A percentile compares a stretch with the other conserved stretches of the same genome.
phyloP scores from a whole-genome alignment of 2,797 vertebrate species.

The Acestrorhynchus altus region DNA sequence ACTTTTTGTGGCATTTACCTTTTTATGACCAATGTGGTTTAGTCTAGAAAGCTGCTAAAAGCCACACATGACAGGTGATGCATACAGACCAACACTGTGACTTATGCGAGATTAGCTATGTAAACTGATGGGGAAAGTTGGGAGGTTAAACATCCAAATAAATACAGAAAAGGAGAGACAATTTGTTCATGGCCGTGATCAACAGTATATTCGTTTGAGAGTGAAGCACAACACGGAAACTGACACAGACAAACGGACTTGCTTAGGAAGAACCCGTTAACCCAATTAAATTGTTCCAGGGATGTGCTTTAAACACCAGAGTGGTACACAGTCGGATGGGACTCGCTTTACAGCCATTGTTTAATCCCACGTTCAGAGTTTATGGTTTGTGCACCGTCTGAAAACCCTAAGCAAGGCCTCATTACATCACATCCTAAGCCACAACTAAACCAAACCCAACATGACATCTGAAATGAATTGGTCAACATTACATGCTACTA shows the following conservation, averaged over 20 bases:
- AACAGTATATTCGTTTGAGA: neutral
- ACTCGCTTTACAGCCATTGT: neutral
- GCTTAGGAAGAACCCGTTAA: neutral
- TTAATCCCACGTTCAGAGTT: conserved; percentile 22
- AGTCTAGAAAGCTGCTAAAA: conserved; percentile 81
- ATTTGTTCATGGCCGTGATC: conserved; percentile 7
- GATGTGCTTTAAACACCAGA: conserved; percentile 36
- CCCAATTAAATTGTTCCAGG: neutral
- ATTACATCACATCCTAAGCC: conserved; percentile 31
- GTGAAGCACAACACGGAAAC: neutral
- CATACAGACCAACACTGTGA: conserved; percentile 75
- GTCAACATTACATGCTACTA: conserved; percentile 35
- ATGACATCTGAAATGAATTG: conserved; percentile 36
- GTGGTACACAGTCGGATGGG: conserved; percentile 9
- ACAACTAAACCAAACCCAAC: conserved; percentile 34
- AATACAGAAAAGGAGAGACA: conserved; percentile 64
- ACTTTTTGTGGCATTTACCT: conserved; percentile 72
- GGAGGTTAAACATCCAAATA: conserved; percentile 73
- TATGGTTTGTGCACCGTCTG: neutral
- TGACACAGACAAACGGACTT: neutral
- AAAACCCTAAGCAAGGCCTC: conserved; percentile 5
- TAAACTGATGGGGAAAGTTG: conserved; percentile 70
- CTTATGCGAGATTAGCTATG: conserved; percentile 68
- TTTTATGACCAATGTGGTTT: conserved; percentile 82
- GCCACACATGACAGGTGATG: conserved; percentile 74